Evolutionary conservation across 2,888 invertebrate species (phyloP).

Genomic region (Clanis bilineata): DNA sequence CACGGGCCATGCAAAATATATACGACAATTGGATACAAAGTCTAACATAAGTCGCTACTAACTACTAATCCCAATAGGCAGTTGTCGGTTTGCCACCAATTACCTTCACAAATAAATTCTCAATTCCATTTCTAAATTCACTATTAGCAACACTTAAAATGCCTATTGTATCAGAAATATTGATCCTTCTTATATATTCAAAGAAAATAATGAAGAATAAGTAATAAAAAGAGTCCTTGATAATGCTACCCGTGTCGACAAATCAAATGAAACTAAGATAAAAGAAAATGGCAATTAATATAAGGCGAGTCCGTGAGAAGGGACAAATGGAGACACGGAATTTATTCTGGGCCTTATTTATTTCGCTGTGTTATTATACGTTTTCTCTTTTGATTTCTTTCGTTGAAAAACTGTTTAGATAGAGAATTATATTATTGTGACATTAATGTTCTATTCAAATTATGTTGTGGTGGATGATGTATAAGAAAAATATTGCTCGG

Average conservation of each 20-base stretch:
- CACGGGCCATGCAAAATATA: too few relatives aligned
- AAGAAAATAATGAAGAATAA: neutral
- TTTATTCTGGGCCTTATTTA: neutral
- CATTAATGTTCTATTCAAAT: neutral
- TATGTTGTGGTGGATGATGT: neutral
- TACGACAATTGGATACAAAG: too few relatives aligned
- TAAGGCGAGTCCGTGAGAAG: neutral
- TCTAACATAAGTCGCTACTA: too few relatives aligned
- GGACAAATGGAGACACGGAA: neutral
- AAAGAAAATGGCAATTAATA: neutral
- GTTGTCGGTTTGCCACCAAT: neutral
- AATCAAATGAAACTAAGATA: slow-evolving; percentile 1
- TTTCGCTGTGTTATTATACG: neutral
- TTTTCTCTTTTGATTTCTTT: neutral
- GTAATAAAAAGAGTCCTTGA: neutral
- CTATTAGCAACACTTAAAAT: neutral
- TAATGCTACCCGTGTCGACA: neutral
- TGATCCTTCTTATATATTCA: neutral
- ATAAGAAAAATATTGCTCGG: neutral
- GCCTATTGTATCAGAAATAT: neutral
- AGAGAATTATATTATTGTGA: neutral
- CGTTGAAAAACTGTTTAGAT: neutral
- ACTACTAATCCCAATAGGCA: neutral
- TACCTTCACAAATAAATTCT: neutral
- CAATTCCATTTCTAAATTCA: neutral